These are phyloP conservation scores for Condylura cristata DNA, from an alignment of 2,113 vertebrate species.

Conservation along the genomic window DNA sequence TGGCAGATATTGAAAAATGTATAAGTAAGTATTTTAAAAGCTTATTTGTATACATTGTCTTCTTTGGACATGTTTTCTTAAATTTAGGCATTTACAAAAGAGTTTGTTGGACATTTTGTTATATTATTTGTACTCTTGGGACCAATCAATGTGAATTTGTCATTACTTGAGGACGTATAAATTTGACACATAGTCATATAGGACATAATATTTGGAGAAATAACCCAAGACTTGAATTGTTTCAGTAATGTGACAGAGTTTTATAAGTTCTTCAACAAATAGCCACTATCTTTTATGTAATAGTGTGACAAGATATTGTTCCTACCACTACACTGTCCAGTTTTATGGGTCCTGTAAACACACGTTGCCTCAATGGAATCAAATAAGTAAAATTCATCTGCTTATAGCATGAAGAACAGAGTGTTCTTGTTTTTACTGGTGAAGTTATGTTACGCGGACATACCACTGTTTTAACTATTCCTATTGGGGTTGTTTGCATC, in stretches of 20 bases:
- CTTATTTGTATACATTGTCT: neutral
- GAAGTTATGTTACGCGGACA: neutral
- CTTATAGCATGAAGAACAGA: neutral
- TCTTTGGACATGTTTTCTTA: neutral
- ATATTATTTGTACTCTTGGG: neutral
- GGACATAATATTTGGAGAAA: neutral
- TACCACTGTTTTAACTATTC: neutral
- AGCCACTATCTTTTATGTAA: neutral
- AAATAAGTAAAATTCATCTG: neutral
- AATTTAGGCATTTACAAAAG: neutral
- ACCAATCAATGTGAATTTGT: neutral
- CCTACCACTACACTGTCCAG: neutral
- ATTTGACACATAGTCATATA: neutral
- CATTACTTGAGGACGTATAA: conserved; percentile 6
- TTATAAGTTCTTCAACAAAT: neutral
- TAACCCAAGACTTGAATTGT: neutral
- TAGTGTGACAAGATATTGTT: neutral
- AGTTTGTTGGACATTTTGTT: neutral
- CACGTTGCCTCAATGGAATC: too few relatives aligned
- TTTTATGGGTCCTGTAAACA: neutral
- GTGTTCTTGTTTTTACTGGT: neutral
- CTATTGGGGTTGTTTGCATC: neutral
- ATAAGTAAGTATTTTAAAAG: conserved; percentile 80
- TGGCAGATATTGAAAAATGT: conserved; percentile 79
- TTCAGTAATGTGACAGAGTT: neutral